These are phyloP conservation scores for Nowickia ferox DNA, from an alignment of 2,888 invertebrate species.

Conservation along the genomic window DNA sequence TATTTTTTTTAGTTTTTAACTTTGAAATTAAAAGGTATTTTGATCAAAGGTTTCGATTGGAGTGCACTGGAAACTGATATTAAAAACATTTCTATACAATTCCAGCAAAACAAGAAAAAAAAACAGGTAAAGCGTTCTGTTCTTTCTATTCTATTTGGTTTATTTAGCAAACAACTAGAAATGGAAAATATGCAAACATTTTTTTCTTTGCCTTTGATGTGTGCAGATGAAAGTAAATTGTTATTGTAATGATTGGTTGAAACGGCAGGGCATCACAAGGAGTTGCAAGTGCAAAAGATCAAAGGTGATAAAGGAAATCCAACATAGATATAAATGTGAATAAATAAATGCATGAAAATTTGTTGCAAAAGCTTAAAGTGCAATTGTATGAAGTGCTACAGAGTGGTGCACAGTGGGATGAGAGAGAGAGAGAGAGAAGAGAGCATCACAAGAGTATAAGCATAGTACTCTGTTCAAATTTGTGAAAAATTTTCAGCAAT, in stretches of 20 bases:
- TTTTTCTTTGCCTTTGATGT: constrained; percentile 40
- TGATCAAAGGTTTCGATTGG: background rate
- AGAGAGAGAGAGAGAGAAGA: background rate
- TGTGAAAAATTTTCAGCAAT: too few relatives aligned
- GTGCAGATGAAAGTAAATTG: constrained; percentile 36
- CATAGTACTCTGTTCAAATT: too few relatives aligned
- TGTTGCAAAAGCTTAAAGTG: background rate
- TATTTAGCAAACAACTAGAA: background rate
- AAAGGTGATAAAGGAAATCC: constrained; percentile 24
- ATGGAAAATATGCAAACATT: background rate
- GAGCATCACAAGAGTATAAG: too few relatives aligned
- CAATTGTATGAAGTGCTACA: background rate
- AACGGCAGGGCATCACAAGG: constrained; percentile 9
- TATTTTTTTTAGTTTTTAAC: too few relatives aligned
- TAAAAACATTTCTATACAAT: background rate
- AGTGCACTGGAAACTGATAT: constrained; percentile 14
- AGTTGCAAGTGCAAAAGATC: constrained; percentile 26
- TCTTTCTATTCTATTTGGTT: constrained; percentile 2
- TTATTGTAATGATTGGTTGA: constrained; percentile 16
- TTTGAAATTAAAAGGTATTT: too few relatives aligned
- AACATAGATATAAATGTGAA: background rate
- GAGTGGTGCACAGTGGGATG: background rate
- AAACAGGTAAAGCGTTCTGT: background rate
- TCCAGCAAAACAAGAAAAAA: background rate
- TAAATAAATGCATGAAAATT: background rate